Evolutionary conservation across 2,797 vertebrate species (phyloP), one percentile per base, ranked within the genome.

Genomic region (Poeciliopsis gracilis): DNA sequence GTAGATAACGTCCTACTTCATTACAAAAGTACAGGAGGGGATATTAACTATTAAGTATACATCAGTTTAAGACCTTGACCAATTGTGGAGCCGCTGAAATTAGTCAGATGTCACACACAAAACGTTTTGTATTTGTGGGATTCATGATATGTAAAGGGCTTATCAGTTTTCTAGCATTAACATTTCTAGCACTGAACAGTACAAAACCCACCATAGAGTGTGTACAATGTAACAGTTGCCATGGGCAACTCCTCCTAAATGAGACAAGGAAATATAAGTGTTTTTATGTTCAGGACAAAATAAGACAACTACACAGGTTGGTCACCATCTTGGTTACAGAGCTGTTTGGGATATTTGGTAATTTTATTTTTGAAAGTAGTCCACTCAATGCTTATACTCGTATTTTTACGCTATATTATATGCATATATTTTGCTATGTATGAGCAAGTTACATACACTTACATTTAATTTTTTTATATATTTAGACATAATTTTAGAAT

Each of bases 71-170:
- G 11, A 69, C 45, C 20, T 5, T 23, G 49, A 49, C 12, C 13
- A 72, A 9, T 57, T 43, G 70, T 49, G 15, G 8, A 57, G 16
- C 18, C 59, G 59, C 10, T 83, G 33, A 69, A 75, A 67, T 59
- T 47, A 30, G 8, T 77, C 55, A 79, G 73, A 84, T 57, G 12
- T 43, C 46, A 25, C 18, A 8, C 8, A 38, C 1, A 0, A 53
- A 63, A 25, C 41, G 23, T 78, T 73, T 43, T 59, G 41, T 18
- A 4, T 18, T 33, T 9, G 51, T 43, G 57, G 49, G 41, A 71
- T 74, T 72, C 25, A 69, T 51, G 3, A 36, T 45, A 45, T 61
- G 8, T 33, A 72, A 79, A 82, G 33, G 59, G n/a, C 5, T 33
- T 4, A 73, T 25, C 8, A 25, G 20, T 20, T 8, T 49, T 30